Evolutionary conservation across 1,140 invertebrate genomes (phyloP).

Genomic region (Pomacea maculata): DNA sequence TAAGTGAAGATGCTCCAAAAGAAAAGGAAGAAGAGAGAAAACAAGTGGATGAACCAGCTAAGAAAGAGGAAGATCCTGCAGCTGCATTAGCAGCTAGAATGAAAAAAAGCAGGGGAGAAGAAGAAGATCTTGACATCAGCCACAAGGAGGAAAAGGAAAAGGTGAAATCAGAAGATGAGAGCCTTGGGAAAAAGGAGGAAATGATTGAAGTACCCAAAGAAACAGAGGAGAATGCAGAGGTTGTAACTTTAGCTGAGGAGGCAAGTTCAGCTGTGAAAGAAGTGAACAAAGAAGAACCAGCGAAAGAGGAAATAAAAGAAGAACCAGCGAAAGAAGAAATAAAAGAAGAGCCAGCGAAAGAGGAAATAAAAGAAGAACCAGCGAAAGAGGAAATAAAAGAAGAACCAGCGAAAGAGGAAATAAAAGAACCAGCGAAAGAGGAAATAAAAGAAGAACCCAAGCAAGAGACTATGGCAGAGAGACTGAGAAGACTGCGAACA

Average conservation of each 20-base stretch:
- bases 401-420: too few species aligned
- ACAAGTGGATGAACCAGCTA: constrained; percentile 23
- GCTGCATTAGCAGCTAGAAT: constrained; percentile 22
- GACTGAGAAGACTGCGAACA: neutral
- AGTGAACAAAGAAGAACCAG: constrained; percentile 28
- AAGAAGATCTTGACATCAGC: constrained; percentile 13
- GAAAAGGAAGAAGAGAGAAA: constrained; percentile 19
- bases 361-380: too few species aligned
- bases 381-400: too few species aligned
- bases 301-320: constrained; percentile 17
- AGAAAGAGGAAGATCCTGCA: constrained; percentile 22
- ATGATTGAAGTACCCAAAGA: constrained; percentile 21
- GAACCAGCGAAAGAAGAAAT: neutral
- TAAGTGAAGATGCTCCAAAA: constrained; percentile 4
- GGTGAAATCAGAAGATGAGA: constrained; percentile 30
- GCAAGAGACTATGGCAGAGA: constrained; percentile 10
- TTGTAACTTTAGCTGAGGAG: constrained; percentile 14
- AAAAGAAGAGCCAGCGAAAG: too few species aligned
- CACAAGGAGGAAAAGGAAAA: constrained; percentile 25
- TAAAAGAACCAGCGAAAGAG: constrained; percentile 15
- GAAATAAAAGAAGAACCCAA: constrained; percentile 20
- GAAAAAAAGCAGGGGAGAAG: constrained; percentile 24
- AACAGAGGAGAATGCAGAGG: constrained; percentile 13
- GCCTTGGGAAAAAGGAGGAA: constrained; percentile 18
- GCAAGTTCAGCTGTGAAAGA: constrained; percentile 5